Evolutionary conservation across 2,797 vertebrate species (phyloP), one percentile per base, ranked within the genome.

Genomic region (Melanotaenia nigrans): DNA sequence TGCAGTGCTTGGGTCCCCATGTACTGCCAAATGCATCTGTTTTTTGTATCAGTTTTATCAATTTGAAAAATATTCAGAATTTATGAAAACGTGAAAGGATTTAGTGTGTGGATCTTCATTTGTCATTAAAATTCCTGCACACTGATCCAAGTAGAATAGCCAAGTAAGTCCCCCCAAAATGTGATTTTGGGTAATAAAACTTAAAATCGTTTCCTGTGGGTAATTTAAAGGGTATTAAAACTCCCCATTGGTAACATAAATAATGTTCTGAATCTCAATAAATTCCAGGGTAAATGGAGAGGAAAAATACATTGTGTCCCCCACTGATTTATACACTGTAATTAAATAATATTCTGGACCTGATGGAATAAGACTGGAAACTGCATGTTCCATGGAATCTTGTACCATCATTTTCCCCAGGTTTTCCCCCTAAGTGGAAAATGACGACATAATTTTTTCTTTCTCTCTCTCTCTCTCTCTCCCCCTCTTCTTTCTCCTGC

Each of bases 351-450:
- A 38, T 68, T 61, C 18, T 60, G 49, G 30, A 79, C 57, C 57
- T 78, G 49, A 6, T 83, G 59, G 51, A 78, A 64, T 71, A 28
- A 77, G 68, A 62, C 55, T 75, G 76, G 42, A 49, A 51, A 67
- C 36, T 68, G 42, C 25, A 11, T 88, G 87, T 87, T 87, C 79
- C 71, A 79, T 83, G 55, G 58, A 71, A 60, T 81, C 16, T 53
- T 73, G 33, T 55, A 47, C 58, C 71, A 66, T 84, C 1, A 72
- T 91, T 77, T 87, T 58, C 81, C 45, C 79, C 71, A 87, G 77
- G 85, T 86, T 90, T 87, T 83, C 72, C 63, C 65, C 32, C 24
- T 36, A 66, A 63, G 25, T 84, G 82, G 79, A 86, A 87, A 86
- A 88, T 93, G 84, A 93, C 53, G 30, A 81, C 70, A 78, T 85